Percentiles rank a stretch among this genome's conserved stretches.
These are phyloP conservation scores for Pseudomugil gertrudae DNA, from an alignment of 2,797 vertebrate genomes.

Conservation along the genomic window DNA sequence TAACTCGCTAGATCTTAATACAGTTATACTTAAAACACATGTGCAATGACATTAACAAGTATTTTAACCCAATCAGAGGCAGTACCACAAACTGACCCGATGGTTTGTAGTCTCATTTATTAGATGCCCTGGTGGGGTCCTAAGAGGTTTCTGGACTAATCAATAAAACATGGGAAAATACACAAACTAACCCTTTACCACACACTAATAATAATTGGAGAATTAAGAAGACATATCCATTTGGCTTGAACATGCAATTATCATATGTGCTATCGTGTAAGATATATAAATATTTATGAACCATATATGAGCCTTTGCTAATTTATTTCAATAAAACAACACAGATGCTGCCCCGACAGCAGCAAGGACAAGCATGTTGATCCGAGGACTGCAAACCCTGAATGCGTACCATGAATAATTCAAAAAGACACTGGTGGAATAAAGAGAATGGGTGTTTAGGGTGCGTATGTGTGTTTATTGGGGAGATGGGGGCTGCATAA, in stretches of 20 bases:
- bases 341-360: conserved; percentile 1
- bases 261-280: conserved; percentile 33
- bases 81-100: conserved; percentile 6
- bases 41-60: conserved; percentile 17
- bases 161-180: conserved; percentile 47
- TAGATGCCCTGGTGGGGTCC: conserved; percentile 12
- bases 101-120: conserved; percentile 27
- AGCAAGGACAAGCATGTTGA: conserved; percentile 45
- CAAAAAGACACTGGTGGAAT: conserved; percentile 38
- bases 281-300: conserved; percentile 5
- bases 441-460: conserved; percentile 20
- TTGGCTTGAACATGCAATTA: conserved; percentile 12
- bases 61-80: conserved; percentile 4
- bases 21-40: conserved; percentile 4
- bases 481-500: conserved; percentile 7
- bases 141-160: conserved; percentile 43
- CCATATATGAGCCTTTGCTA: neutral
- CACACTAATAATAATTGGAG: conserved; percentile 32
- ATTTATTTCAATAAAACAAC: neutral
- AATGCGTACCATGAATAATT: conserved; percentile 71
- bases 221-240: conserved; percentile 21
- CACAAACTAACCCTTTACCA: conserved; percentile 23
- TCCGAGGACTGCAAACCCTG: conserved; percentile 20
- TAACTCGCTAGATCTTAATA: neutral
- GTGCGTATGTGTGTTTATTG: conserved; percentile 15